Conservation (phyloP, 2,888 invertebrate species). For the Anarsia innoxiella region DNA sequence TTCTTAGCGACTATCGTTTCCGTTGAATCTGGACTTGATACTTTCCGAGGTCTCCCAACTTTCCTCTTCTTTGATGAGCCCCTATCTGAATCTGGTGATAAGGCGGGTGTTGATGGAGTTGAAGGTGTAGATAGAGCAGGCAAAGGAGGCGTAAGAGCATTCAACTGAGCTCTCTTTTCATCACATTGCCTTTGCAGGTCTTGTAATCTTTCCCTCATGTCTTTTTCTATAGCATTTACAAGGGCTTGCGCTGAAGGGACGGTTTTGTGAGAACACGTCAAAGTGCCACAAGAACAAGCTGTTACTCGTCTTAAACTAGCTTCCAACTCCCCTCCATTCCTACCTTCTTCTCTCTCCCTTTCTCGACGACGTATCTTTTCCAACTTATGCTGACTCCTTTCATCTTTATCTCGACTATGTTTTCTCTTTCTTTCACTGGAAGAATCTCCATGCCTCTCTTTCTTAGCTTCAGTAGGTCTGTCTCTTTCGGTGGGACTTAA, state of each 20-base stretch:
- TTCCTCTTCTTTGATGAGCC: constrained; percentile 85
- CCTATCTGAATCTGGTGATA: constrained; percentile 65
- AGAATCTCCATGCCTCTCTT: constrained; percentile 59
- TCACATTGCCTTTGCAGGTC: constrained; percentile 88
- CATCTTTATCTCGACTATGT: constrained; percentile 56
- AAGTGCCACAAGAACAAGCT: constrained; percentile 48
- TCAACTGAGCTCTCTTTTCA: constrained; percentile 89
- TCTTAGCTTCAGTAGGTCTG: constrained; percentile 40
- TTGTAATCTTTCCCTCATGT: constrained; percentile 87
- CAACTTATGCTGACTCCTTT: constrained; percentile 56
- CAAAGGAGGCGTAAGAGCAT: constrained; percentile 78
- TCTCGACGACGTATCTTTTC: constrained; percentile 64
- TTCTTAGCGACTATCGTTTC: constrained; percentile 90
- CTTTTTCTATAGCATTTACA: constrained; percentile 84
- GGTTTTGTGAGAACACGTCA: constrained; percentile 43
- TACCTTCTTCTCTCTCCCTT: constrained; percentile 50
- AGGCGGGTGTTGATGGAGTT: constrained; percentile 60
- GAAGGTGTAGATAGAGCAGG: constrained; percentile 51
- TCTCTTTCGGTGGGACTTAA: constrained; percentile 48
- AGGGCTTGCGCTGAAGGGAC: constrained; percentile 72
- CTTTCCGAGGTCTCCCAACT: constrained; percentile 86
- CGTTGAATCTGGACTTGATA: constrained; percentile 78
- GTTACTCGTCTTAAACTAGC: constrained; percentile 58
- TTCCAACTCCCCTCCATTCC: constrained; percentile 54
- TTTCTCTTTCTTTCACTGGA: constrained; percentile 56